Evolutionary conservation across 2,113 vertebrate genomes (phyloP), one percentile per base, ranked within the genome.

Genomic region (Zingel zingel): DNA sequence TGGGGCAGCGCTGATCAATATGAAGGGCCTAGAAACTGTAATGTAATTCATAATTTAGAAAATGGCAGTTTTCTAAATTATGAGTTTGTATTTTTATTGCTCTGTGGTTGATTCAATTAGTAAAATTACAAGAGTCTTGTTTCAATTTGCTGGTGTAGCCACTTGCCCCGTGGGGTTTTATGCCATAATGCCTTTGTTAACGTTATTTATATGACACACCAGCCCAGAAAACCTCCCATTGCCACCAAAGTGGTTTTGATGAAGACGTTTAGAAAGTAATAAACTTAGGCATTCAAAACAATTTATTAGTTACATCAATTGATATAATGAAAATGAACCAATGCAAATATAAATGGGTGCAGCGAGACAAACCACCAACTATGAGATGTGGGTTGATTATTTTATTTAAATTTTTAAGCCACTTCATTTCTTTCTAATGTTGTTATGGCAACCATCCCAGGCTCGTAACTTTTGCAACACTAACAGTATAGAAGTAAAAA

Each of bases 121-220:
- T 82, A 15, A 67, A 87, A 89, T 80, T 75, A 84, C 51, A 77
- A 51, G 14, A 75, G 54, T 43, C 77, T 86, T 86, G 74, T 85
- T 91, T 82, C 64, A 86, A 77, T 88, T 92, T 72, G 47, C 39
- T 82, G 70, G 56, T 39, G 67, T 25, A 85, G 69, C 83, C 86
- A 57, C 80, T 69, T 71, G 66, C 47, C 81, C 56, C 68, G 33
- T 78, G 65, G 48, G 68, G 7, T 70, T 85, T 91, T 27, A 57
- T 57, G n/a, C 73, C 73, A 74, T 84, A 67, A 33, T 50, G 67
- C 74, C 50, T 74, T 89, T 84, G 74, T 79, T 83, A 68, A 77
- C 72, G 43, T 79, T 66, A 84, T 89, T 91, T 82, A 86, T 77
- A 82, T 57, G 45, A 79, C 50, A 70, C 18, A 23, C 14, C 45